Evolutionary conservation across 2,797 vertebrate species (phyloP).

Genomic region (Scolopax bukidnonensis): DNA sequence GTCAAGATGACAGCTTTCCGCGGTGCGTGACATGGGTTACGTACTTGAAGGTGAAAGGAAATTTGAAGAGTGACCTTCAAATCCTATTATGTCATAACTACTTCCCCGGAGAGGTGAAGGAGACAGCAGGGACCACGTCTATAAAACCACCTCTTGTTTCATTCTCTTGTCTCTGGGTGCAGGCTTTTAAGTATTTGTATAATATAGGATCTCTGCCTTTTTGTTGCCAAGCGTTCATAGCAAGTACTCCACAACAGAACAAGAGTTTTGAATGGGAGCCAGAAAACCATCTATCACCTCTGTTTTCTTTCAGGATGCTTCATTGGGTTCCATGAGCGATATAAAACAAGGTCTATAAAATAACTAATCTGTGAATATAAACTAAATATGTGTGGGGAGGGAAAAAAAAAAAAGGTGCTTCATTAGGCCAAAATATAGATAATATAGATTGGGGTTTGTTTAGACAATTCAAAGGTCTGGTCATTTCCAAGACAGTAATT

Average conservation of each 20-base stretch:
- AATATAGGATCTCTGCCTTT: conserved; percentile 42
- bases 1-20: conserved; percentile 31
- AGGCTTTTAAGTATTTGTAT: conserved; percentile 51
- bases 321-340: background rate
- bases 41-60: conserved; percentile 47
- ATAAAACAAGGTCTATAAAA: background rate
- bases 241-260: conserved; percentile 21
- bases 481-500: background rate
- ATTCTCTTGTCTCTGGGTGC: conserved; percentile 23
- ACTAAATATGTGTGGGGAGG: background rate
- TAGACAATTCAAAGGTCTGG: background rate
- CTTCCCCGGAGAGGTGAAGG: conserved; percentile 49
- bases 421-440: background rate
- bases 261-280: conserved; percentile 32
- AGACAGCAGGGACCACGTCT: background rate
- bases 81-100: conserved; percentile 51
- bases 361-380: fast-evolving
- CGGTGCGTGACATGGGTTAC: background rate
- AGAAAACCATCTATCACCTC: background rate
- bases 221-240: conserved; percentile 36
- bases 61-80: conserved; percentile 64
- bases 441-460: background rate
- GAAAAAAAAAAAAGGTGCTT: background rate
- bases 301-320: background rate
- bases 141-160: conserved; percentile 27